Percentiles rank a stretch among this genome's conserved stretches.
phyloP scores from a whole-genome alignment of 2,113 vertebrate genomes.

The Picathartes gymnocephalus region DNA sequence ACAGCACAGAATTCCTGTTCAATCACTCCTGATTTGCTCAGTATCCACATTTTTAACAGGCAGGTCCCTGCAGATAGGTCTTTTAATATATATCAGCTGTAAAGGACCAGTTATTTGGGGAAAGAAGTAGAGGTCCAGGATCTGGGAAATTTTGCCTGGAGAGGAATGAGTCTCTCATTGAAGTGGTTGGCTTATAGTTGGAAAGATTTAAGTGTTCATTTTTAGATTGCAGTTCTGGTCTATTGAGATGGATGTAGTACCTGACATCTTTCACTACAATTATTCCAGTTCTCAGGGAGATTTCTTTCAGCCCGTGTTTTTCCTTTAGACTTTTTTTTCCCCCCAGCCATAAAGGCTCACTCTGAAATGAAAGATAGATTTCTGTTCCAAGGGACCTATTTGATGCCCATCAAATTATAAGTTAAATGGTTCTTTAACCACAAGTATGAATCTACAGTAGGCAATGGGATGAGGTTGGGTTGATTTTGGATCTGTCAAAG shows the following conservation, averaged over 20 bases:
- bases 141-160: neutral
- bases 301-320: neutral
- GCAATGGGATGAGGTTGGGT: neutral
- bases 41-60: neutral
- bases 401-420: neutral
- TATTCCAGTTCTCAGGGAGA: neutral
- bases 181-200: neutral
- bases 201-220: neutral
- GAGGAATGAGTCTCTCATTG: neutral
- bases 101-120: neutral
- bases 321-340: neutral
- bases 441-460: neutral
- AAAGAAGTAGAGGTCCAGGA: neutral
- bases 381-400: neutral
- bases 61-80: neutral
- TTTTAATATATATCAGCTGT: neutral
- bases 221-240: neutral
- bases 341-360: neutral
- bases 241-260: neutral
- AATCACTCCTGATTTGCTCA: neutral
- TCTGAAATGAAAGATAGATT: neutral
- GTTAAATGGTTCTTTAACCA: neutral
- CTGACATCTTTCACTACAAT: neutral
- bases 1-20: accelerated
- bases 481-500: neutral